Evolutionary conservation across 1,140 invertebrate species (phyloP).

Genomic region (Drosophila nebulosa): DNA sequence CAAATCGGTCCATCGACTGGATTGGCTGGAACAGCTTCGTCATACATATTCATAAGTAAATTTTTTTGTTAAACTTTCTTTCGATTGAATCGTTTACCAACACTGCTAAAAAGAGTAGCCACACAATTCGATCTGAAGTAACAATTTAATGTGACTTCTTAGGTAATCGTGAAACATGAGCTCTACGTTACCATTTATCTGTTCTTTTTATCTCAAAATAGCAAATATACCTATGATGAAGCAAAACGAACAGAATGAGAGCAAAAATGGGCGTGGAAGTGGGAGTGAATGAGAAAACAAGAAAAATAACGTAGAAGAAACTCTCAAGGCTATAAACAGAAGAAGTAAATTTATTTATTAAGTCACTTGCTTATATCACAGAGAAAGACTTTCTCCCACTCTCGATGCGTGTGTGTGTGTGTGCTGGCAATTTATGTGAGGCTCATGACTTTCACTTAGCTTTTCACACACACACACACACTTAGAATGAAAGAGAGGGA

Average conservation of each 20-base stretch:
- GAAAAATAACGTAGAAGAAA: neutral
- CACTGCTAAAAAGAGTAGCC: neutral
- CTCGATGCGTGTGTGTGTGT: neutral
- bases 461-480: slow-evolving; percentile 31
- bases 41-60: too few relatives aligned
- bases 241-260: neutral
- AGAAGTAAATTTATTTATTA: slow-evolving; percentile 71
- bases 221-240: neutral
- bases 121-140: too few relatives aligned
- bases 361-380: slow-evolving; percentile 51
- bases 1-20: too few relatives aligned
- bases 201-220: neutral
- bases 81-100: neutral
- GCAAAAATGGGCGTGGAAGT: neutral
- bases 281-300: neutral
- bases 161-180: neutral
- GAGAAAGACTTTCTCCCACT: slow-evolving; percentile 32
- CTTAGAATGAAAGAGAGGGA: neutral
- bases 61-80: too few relatives aligned
- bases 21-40: too few relatives aligned
- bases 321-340: slow-evolving; percentile 3
- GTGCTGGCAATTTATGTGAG: slow-evolving; percentile 44
- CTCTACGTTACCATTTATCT: neutral
- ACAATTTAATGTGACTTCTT: neutral
- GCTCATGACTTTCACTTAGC: slow-evolving; percentile 58